Base-by-base conservation (phyloP, 2,888 invertebrate species). In the Blastobasis adustella region DNA sequence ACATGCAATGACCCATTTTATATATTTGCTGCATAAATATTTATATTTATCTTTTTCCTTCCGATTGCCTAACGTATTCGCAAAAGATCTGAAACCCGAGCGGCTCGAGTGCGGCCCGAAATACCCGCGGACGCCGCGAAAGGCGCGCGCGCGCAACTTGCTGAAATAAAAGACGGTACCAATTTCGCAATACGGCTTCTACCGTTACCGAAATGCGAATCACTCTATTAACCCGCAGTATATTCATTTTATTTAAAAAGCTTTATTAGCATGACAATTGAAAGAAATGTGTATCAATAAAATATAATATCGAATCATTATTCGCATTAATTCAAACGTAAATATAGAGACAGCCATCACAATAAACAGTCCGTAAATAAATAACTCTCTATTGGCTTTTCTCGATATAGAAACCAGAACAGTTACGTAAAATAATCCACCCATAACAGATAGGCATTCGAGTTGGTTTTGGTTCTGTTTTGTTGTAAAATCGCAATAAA, bases 141-240 rank as follows among this genome's bases (percentile, higher is more conserved):
- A 62, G 67, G 67, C 53, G 67, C 65, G 56, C 59, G 60, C 58
- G 59, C 60, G 48, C 50, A 38, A 9, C 9, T 40, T 52, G 55
- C 61, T 53, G 54, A 58, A 61, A 62, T 62, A 62, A 58, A 59
- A 66, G 64, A 60, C 55, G 67, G 64, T 66, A 59, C 68, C 70
- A 64, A 65, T 78, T 76, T 77, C 78, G 76, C 74, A 78, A 79
- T 64, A 57, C 58, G 53, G 59, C 55, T 23, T 23, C 23, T 23
- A 23, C 23, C 23, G 23, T 23, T 23, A 23, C 23, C 23, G 23
- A 23, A 23, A 23, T 23, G 23, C 23, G 23, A 23, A 23, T 23
- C 23, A 23, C 23, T 23, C 23, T 23, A 23, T 23, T 3, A 23
- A 23, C 23, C 3, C 23, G 23, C 23, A 23, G 3, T 23, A 23